Evolutionary conservation across 1,140 invertebrate species (phyloP), one percentile per base, ranked within the genome.

Genomic region (Neotoxoptera formosana): DNA sequence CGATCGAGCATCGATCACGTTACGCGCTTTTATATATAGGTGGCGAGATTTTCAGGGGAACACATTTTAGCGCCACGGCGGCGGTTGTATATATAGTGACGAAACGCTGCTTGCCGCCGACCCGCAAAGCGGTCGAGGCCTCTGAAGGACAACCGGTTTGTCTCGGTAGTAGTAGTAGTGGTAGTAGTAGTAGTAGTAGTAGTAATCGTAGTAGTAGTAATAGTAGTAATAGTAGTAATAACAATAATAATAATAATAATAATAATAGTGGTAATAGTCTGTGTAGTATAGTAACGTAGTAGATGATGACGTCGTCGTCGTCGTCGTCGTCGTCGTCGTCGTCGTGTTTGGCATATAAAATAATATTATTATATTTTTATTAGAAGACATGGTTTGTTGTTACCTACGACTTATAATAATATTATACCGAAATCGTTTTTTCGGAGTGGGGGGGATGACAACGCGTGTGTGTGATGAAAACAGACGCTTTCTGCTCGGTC

Each of bases 121-220:
- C 30, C 60, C 1, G 81, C 45, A 67, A 76, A 76, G 9, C 56
- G 34, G 23, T 84, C 48, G 53, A 93, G 91, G 91, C 41, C 81
- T 83, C 36, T 83, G 91, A 93, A 93, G 91, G 91, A 84, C 91
- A 47, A 93, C 91, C 51, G 91, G 91, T 93, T 93, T 56, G 53
- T 90, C 36, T 90, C 87, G 25, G 30, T 21, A 53, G 41, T 51
- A 90, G 53, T 56, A 41, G 9, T 60, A 25, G n/a, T 60, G 41
- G 51, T 90, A 7, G 53, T 90, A 88, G 48, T 88, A 53, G 0
- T 88, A 51, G 11, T 76, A 76, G 4, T 76, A n/a, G 20, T 88
- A 53, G 7, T 88, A 34, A n/a, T 36, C 53, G 88, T 90, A 90
- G 21, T n/a, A 51, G 41, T 51, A 90, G 23, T 56, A 41, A 1